These are phyloP conservation scores for Mesocentrotus franciscanus DNA, from an alignment of 53 echinoderm and acorn worm genomes.

Conservation along the genomic window DNA sequence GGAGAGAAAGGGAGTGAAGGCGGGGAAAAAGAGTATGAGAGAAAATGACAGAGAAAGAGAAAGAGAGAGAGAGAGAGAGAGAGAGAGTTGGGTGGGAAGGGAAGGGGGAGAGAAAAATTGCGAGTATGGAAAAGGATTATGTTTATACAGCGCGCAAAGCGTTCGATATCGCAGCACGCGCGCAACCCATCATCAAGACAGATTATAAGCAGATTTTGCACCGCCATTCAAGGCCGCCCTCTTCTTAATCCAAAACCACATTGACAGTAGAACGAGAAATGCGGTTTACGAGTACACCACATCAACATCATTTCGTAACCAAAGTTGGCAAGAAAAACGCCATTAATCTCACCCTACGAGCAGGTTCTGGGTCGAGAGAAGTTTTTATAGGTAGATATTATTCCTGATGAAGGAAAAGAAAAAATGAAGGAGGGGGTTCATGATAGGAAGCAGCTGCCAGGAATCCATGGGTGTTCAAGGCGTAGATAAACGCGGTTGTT, in stretches of 20 bases:
- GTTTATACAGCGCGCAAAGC: conserved; percentile 52
- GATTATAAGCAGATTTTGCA: not conserved
- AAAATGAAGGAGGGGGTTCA: not conserved
- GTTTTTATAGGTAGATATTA: conserved; percentile 1
- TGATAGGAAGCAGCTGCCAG: conserved; percentile 42
- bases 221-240: conserved; percentile 30
- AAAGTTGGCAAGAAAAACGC: conserved; percentile 11
- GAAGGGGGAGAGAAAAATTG: not conserved
- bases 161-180: conserved; percentile 66
- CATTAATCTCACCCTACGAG: conserved; percentile 32
- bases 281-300: conserved; percentile 15
- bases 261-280: conserved; percentile 11
- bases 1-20: not conserved
- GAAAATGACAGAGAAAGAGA: too few relatives aligned
- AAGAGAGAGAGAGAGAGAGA: not conserved
- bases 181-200: not conserved
- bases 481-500: not conserved
- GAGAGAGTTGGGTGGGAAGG: not conserved
- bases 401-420: not conserved
- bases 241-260: conserved; percentile 18
- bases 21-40: not conserved
- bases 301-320: conserved; percentile 39
- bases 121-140: not conserved
- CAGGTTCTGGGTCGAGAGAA: conserved; percentile 14
- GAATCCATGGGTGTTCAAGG: conserved; percentile 37